Conservation (phyloP, 1,140 invertebrate species). For the Drosophila quadrilineata region DNA sequence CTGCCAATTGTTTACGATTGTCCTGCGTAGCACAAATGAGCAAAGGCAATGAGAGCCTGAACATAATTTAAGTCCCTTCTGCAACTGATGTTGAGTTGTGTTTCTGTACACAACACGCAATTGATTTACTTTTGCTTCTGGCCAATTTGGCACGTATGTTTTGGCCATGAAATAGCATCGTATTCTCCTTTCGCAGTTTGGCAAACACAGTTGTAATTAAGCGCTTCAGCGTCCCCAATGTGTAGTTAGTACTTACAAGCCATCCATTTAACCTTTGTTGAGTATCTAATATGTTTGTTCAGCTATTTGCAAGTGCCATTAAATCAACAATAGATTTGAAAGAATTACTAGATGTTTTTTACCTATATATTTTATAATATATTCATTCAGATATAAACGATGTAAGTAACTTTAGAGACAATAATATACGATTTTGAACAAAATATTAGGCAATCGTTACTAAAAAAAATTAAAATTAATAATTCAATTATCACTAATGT, state of each 20-base stretch:
- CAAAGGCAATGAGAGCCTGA: conserved; percentile 1
- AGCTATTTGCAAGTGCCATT: conserved; percentile 45
- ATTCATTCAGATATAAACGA: no score
- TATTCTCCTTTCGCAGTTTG: no score
- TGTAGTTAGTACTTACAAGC: conserved; percentile 54
- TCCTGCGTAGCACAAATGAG: conserved; percentile 23
- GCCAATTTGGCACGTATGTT: conserved; percentile 62
- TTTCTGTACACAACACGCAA: conserved; percentile 38
- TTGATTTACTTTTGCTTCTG: conserved; percentile 62
- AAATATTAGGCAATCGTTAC: no score
- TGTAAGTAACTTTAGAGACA: no score
- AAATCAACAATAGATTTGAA: neutral
- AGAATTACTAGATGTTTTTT: no score
- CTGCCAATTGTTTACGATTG: conserved; percentile 22
- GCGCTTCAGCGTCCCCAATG: conserved; percentile 47
- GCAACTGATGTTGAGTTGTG: conserved; percentile 18
- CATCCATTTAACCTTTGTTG: conserved; percentile 55
- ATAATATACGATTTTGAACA: no score
- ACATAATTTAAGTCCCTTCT: conserved; percentile 33
- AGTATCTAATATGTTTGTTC: conserved; percentile 18
- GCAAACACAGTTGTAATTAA: conserved; percentile 62
- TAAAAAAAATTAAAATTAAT: no score
- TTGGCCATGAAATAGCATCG: conserved; percentile 38
- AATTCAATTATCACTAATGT: no score
- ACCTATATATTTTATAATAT: no score